These are phyloP conservation scores for Trinorchestia longiramus DNA, from an alignment of 1,140 invertebrate genomes.

Conservation along the genomic window DNA sequence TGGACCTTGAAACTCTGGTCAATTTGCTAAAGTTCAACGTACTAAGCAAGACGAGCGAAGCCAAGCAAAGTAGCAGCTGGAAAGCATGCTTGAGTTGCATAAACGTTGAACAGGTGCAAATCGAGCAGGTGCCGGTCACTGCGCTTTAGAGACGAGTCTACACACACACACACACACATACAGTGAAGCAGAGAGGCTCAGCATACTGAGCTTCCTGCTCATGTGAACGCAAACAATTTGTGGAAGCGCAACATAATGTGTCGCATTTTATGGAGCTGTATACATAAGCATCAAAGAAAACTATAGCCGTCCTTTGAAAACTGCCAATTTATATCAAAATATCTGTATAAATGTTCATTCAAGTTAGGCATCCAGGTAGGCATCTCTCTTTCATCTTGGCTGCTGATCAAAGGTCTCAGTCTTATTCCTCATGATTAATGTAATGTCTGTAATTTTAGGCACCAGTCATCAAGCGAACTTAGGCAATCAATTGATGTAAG, in stretches of 20 bases:
- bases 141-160: background rate
- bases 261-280: no score
- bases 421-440: no score
- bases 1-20: background rate
- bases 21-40: background rate
- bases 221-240: background rate
- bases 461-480: no score
- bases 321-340: background rate
- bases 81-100: background rate
- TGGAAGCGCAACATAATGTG: background rate
- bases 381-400: background rate
- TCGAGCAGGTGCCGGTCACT: background rate
- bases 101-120: background rate
- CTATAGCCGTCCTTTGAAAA: background rate
- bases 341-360: background rate
- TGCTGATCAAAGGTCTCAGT: background rate
- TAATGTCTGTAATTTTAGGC: no score
- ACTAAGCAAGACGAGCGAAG: background rate
- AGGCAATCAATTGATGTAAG: no score
- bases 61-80: background rate
- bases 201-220: background rate
- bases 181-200: background rate
- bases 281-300: background rate
- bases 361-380: background rate
- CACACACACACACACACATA: background rate